A percentile compares a stretch with the other conserved stretches of the same genome.
Evolutionary conservation across 2,888 invertebrate genomes (phyloP).

Genomic region (Steinernema carpocapsae): DNA sequence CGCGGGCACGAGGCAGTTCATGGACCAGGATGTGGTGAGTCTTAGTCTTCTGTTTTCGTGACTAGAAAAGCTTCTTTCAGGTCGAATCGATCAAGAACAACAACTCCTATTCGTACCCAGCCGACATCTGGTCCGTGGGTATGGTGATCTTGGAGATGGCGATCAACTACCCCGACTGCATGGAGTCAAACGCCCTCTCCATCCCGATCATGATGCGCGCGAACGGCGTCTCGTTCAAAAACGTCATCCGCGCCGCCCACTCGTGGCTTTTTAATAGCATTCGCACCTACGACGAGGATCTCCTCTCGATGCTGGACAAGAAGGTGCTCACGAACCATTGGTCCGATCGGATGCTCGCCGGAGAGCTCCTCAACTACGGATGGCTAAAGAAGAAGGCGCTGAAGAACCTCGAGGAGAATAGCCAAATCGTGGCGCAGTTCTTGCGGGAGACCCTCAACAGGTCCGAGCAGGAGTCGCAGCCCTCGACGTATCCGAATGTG

Average conservation of each 20-base stretch:
- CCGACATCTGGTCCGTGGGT: slow-evolving; percentile 20
- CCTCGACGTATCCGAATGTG: slow-evolving; percentile 4
- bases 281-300: neutral
- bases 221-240: neutral
- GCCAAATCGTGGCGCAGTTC: neutral
- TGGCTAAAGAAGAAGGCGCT: neutral
- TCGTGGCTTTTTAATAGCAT: neutral
- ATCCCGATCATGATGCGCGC: neutral
- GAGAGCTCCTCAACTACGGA: neutral
- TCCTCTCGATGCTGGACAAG: neutral
- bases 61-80: neutral
- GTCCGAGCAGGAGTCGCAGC: neutral
- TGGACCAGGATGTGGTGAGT: slow-evolving; percentile 18
- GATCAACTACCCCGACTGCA: neutral
- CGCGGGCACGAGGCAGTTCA: neutral
- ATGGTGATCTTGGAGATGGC: slow-evolving; percentile 14
- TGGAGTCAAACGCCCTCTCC: neutral
- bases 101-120: neutral
- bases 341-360: neutral
- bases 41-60: neutral
- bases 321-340: slow-evolving; percentile 2
- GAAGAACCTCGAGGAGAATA: neutral
- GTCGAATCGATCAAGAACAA: neutral
- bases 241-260: neutral
- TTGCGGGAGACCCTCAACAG: too few species aligned